These are phyloP conservation scores for Proterorhinus semilunaris DNA, from an alignment of 2,113 vertebrate species.

Conservation along the genomic window DNA sequence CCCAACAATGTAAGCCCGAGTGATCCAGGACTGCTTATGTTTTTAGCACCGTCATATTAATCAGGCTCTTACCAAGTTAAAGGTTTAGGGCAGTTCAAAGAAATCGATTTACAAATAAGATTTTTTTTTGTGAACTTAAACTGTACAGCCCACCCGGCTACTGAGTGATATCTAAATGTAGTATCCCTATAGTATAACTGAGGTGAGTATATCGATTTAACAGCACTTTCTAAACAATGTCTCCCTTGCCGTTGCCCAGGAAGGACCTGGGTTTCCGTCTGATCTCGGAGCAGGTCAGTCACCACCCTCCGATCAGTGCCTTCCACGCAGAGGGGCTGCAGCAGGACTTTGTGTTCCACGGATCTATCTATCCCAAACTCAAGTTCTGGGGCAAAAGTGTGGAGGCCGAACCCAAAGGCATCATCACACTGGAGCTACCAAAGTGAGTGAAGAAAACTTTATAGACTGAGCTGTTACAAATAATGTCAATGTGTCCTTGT, in stretches of 20 bases:
- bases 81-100: too few species aligned
- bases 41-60: too few species aligned
- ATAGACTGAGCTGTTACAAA: background rate
- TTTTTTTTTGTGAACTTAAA: too few species aligned
- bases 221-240: too few species aligned
- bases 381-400: slow-evolving; percentile 99
- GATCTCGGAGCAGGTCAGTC: slow-evolving; percentile 96
- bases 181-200: too few species aligned
- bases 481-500: background rate
- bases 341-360: slow-evolving; percentile 95
- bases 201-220: too few species aligned
- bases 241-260: slow-evolving; percentile 59
- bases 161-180: too few species aligned
- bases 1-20: too few species aligned
- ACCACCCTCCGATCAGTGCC: slow-evolving; percentile 95
- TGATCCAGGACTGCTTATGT: too few species aligned
- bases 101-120: too few species aligned
- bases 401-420: slow-evolving; percentile 95
- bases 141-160: too few species aligned
- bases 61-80: too few species aligned
- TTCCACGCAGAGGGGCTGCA: slow-evolving; percentile 94
- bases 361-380: slow-evolving; percentile 97
- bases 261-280: slow-evolving; percentile 96
- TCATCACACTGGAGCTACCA: slow-evolving; percentile 95
- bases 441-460: slow-evolving; percentile 77